phyloP scores from a whole-genome alignment of 2,113 vertebrate genomes.

The Eurystomus gularis region DNA sequence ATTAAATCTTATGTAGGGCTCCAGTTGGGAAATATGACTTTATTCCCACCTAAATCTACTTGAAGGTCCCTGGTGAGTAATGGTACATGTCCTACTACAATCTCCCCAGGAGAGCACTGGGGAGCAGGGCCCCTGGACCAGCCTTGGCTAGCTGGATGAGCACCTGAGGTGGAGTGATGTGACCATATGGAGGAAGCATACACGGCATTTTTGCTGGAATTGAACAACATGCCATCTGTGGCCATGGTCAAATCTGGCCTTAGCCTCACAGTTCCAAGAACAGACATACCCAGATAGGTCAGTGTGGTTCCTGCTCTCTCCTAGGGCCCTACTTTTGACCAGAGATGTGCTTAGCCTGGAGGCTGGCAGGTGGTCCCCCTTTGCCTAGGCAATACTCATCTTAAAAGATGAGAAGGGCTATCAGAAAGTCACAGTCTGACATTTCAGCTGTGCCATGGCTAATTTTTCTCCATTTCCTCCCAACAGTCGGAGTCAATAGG shows the following conservation, averaged over 20 bases:
- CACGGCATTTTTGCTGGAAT: not conserved
- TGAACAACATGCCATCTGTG: not conserved
- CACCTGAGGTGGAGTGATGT: not conserved
- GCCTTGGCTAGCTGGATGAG: not conserved
- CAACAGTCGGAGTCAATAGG: not conserved
- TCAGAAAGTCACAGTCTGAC: not conserved
- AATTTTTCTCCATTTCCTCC: not conserved
- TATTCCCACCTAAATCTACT: not conserved
- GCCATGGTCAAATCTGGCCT: not conserved
- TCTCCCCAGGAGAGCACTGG: not conserved
- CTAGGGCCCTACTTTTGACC: not conserved
- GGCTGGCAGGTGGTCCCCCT: not conserved
- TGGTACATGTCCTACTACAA: not conserved
- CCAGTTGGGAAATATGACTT: not conserved
- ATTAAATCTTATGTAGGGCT: not conserved
- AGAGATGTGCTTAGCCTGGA: not conserved
- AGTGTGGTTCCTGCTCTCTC: not conserved
- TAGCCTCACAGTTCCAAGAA: not conserved
- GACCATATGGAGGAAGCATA: not conserved
- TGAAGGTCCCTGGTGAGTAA: not conserved
- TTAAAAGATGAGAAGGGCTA: not conserved
- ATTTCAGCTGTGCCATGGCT: not conserved
- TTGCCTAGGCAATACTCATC: not conserved
- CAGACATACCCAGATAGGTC: not conserved
- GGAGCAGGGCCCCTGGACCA: not conserved